A percentile compares a stretch with the other conserved stretches of the same genome.
Evolutionary conservation across 2,888 invertebrate genomes (phyloP).

Genomic region (Choristoneura rosaceana): DNA sequence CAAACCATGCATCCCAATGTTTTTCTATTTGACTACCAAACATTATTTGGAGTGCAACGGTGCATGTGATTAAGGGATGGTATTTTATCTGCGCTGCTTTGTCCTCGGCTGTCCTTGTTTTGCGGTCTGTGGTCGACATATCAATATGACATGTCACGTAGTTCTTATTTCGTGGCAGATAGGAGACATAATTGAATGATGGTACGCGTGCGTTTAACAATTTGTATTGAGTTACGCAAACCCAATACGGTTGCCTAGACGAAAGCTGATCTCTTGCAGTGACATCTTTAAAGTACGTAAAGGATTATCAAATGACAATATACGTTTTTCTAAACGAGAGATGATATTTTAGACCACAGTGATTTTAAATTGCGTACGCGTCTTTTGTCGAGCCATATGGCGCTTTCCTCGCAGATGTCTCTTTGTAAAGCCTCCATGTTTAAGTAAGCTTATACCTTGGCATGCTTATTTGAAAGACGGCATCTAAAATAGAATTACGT

Average conservation of each 20-base stretch:
- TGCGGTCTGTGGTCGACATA: conserved; percentile 77
- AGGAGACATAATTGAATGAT: conserved; percentile 52
- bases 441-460: conserved; percentile 63
- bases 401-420: conserved; percentile 80
- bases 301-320: conserved; percentile 85
- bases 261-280: conserved; percentile 83
- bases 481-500: conserved; percentile 50
- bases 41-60: conserved; percentile 80
- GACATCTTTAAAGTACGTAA: conserved; percentile 82
- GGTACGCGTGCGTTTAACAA: conserved; percentile 52
- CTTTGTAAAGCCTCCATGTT: conserved; percentile 67
- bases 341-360: conserved; percentile 75
- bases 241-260: conserved; percentile 78
- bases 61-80: conserved; percentile 85
- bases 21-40: conserved; percentile 72
- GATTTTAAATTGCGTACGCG: conserved; percentile 84
- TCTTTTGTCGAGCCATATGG: conserved; percentile 81
- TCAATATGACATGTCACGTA: conserved; percentile 51
- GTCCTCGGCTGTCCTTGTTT: conserved; percentile 74
- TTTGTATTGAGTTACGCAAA: conserved; percentile 84
- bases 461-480: conserved; percentile 47
- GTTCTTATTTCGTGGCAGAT: conserved; percentile 57
- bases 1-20: conserved; percentile 69
- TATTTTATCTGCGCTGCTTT: conserved; percentile 80
- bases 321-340: conserved; percentile 72